Evolutionary conservation across 1,140 invertebrate genomes (phyloP), one percentile per base, ranked within the genome.

Genomic region (Drosophila elegans): DNA sequence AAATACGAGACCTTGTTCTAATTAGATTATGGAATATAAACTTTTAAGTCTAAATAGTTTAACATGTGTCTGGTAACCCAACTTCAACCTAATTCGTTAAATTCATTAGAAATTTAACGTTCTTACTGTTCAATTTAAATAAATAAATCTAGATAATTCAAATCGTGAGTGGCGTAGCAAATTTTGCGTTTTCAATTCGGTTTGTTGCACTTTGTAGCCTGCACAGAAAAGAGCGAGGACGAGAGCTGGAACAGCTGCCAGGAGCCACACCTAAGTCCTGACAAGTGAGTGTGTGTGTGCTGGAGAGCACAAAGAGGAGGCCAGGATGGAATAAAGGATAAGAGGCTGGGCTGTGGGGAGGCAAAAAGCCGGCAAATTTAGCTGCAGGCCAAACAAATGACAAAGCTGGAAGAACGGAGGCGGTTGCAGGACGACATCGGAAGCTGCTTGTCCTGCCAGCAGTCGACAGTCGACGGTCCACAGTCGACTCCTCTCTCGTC

Each of bases 301-400:
- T 34, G 11, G 64, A 21, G 55, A 61, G 57, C 54, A 57, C 42
- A 66, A 77, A 59, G 16, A 34, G 53, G 59, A 57, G 72, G 44
- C 16, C 45, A 29, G 48, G 42, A 49, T 51, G 51, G 48, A 74
- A 32, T 34, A 74, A 71, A 32, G 44, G 34, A 21, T 21, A 21
- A 21, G 16, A 41, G 12, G 13, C 29, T 13, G 42, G 12, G 13
- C 29, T 13, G 42, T 32, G 29, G 34, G 10, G 5, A 11, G n/a
- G n/a, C 25, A 21, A 21, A 21, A 21, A 21, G 16, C 16, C 16
- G 16, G 16, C 84, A 83, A 89, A 84, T 89, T 89, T 88, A 84
- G 84, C 84, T 89, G 84, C 84, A 83, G 85, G 84, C 84, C 69
- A 89, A 89, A 89, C 84, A 84, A 89, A 84, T 89, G 80, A 89